phyloP scores from a whole-genome alignment of 2,888 invertebrate species.

The Ptychoptera contaminata region DNA sequence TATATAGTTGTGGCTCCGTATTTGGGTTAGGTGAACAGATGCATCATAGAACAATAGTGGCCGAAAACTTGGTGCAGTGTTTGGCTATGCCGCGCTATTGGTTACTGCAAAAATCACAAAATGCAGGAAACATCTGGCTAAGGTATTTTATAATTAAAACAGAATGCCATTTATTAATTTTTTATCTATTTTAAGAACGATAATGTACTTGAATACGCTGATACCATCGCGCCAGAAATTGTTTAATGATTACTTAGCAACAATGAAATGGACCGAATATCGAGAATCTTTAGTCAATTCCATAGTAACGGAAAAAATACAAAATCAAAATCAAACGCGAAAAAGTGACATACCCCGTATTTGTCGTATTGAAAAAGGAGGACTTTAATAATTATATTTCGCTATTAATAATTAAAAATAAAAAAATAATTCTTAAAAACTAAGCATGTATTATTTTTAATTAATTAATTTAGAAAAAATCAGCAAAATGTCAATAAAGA shows the following conservation, averaged over 20 bases:
- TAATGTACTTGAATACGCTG: constrained; percentile 21
- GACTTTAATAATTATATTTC: too few species aligned
- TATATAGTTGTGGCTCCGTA: constrained; percentile 22
- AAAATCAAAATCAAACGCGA: too few species aligned
- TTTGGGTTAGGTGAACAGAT: constrained; percentile 58
- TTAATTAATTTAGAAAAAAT: neutral
- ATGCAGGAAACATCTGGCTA: constrained; percentile 28
- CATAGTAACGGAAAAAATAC: neutral
- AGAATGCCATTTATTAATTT: neutral
- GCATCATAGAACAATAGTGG: constrained; percentile 48
- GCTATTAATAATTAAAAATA: too few species aligned
- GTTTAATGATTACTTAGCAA: constrained; percentile 20
- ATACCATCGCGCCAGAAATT: constrained; percentile 23
- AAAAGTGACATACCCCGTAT: too few species aligned
- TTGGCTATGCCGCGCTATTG: constrained; percentile 54
- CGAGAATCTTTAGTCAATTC: constrained; percentile 17
- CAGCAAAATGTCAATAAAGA: neutral
- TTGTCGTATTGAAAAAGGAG: too few species aligned
- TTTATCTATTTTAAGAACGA: constrained; percentile 9
- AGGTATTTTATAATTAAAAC: constrained; percentile 11
- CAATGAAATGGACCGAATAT: constrained; percentile 23
- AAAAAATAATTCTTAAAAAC: neutral
- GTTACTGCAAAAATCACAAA: constrained; percentile 38
- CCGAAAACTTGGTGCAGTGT: constrained; percentile 45
- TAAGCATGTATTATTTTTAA: neutral